Evolutionary conservation across 2,113 vertebrate genomes (phyloP).

Genomic region (Embiotoca jacksoni): DNA sequence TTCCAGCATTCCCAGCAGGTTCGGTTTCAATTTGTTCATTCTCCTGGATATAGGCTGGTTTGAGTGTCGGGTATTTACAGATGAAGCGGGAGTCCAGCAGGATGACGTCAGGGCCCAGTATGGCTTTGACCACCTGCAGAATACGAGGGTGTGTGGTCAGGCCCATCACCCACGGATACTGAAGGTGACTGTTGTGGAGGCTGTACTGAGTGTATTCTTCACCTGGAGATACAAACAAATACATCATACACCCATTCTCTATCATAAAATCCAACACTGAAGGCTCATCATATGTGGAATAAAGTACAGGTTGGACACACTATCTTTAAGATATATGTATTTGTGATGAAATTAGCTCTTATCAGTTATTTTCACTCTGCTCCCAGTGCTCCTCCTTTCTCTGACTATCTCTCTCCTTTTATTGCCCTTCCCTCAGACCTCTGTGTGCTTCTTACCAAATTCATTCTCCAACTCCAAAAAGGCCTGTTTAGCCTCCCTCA

Average conservation of each 20-base stretch:
- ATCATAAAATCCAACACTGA: too few relatives aligned
- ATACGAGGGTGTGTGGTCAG: constrained; percentile 79
- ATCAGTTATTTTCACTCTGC: too few relatives aligned
- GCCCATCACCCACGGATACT: constrained; percentile 83
- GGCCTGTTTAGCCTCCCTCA: constrained; percentile 72
- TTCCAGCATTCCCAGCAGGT: background rate
- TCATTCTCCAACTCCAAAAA: constrained; percentile 82
- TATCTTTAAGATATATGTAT: background rate
- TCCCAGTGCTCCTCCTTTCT: too few relatives aligned
- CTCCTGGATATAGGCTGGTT: constrained; percentile 3
- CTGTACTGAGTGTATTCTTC: constrained; percentile 83
- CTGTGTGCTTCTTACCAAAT: constrained; percentile 78
- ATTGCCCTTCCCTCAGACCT: background rate
- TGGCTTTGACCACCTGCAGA: constrained; percentile 70
- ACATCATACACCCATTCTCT: background rate
- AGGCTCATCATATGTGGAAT: background rate
- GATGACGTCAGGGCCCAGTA: constrained; percentile 83
- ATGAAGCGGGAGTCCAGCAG: constrained; percentile 88
- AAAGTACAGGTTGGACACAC: background rate
- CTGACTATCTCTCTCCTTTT: background rate
- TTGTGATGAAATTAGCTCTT: too few relatives aligned
- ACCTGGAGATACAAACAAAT: constrained; percentile 64
- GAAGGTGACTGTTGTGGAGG: constrained; percentile 85
- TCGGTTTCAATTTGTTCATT: constrained; percentile 4
- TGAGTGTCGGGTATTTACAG: constrained; percentile 83